Base-by-base conservation (phyloP, 2,888 invertebrate genomes). In the Lasioglossum marginatum region DNA sequence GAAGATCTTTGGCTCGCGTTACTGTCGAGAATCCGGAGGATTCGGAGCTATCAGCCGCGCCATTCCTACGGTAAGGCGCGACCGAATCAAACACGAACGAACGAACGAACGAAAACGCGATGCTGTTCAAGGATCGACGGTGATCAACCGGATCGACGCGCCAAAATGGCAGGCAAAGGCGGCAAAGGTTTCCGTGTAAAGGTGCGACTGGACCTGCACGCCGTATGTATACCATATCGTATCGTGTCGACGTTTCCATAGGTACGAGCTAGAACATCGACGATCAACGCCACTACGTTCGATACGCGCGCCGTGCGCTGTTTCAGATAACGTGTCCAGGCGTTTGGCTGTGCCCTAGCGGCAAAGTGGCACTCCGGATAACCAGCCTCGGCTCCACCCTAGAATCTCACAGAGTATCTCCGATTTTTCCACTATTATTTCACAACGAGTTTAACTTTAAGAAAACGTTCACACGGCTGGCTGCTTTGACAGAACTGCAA, bases 311-410 rank as follows among this genome's bases (percentile, higher is more conserved):
- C 27, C 27, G 37, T 86, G 40, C 27, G 14, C 23, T 43, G 48
- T 87, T 94, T 14, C 91, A 97, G 97, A 96, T 98, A 45, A 97
- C 97, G 81, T 98, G 98, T 94, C 98, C 98, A n/a, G 98, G 98
- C 52, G 98, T 98, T 23, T 98, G 98, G 97, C 95, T 98, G 48
- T 97, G 97, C 92, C 97, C 97, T 86, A 97, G 97, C 94, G 98
- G 98, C n/a, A 96, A 97, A 92, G 96, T 97, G 14, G 97, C 97
- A 12, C 95, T 98, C 43, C 97, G 97, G 87, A 96, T 98, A 60
- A 96, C 96, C 89, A 96, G 97, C 77, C 96, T 98, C 72, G 97
- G 97, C 68, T 97, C 97, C 52, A 97, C 96, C 91, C 96, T 97
- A 87, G 97, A 97, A 93, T 98, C 98, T 12, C 96, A 96, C 87